Evolutionary conservation across 2,888 invertebrate species (phyloP), one percentile per base, ranked within the genome.

Genomic region (Lasioglossum leucozonium): DNA sequence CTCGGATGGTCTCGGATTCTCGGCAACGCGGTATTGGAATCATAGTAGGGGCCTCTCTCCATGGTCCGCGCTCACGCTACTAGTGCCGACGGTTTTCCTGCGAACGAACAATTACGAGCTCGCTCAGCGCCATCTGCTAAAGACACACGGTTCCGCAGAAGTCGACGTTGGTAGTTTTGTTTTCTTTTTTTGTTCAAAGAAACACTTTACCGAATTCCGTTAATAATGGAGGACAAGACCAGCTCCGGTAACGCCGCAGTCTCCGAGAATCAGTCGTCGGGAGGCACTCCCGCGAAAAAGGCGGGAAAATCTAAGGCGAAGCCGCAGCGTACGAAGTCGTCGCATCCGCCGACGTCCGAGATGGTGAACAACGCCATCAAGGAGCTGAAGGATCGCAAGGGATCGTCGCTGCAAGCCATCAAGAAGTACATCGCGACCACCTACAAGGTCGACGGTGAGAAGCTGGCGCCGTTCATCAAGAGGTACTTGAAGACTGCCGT

Each of bases 371-470:
- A 94, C 51, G 96, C 97, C 5, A 95, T 96, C 76, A 95, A 94
- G 84, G 94, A 94, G 82, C 92, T 96, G 74, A 96, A 96, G 91
- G 96, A 96, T 90, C 95, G 96, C 62, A 96, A 96, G 84, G 97
- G 97, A 44, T 97, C 96, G 0, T 96, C 96, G 0, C 92, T 94
- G 88, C 95, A 93, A 92, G 96, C 96, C 2, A 97, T 97, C 93
- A 97, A 96, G 93, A 97, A 97, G 91, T 97, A 96, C 93, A 96
- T 97, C 79, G 94, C 95, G 10, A 95, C 95, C 40, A 96, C 95
- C 81, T 96, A 97, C 95, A 96, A 96, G 84, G 95, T 96, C 13
- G 96, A 97, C 91, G 95, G 95, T 2, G 96, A 96, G 83, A 96
- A 96, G 89, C 92, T 96, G 72, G 95, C 96, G 0, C 95, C 95